Conservation (phyloP, 2,797 vertebrate species). For the Tachyglossus aculeatus region DNA sequence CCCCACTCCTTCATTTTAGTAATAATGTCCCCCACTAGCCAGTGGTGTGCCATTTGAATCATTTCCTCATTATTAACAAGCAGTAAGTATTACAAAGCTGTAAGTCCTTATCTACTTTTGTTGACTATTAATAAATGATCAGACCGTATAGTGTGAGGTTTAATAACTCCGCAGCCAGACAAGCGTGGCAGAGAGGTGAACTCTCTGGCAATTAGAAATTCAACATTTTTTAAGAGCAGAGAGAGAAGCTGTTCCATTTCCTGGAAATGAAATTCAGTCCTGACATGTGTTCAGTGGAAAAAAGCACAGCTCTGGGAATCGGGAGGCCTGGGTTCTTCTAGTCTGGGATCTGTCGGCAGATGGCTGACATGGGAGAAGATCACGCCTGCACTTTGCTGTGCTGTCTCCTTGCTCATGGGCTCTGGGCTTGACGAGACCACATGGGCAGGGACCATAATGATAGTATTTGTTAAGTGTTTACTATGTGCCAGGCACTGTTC, state of each 20-base stretch:
- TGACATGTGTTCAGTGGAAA: too few relatives aligned
- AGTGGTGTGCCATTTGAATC: slow-evolving; percentile 20
- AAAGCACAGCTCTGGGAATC: too few relatives aligned
- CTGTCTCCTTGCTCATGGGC: too few relatives aligned
- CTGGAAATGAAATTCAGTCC: slow-evolving; percentile 38
- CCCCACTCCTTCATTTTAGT: too few relatives aligned
- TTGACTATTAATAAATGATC: slow-evolving; percentile 66
- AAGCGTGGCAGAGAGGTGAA: slow-evolving; percentile 55
- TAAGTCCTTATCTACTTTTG: slow-evolving; percentile 60
- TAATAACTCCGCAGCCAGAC: slow-evolving; percentile 60
- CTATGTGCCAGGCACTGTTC: too few relatives aligned
- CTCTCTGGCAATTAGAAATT: slow-evolving; percentile 56
- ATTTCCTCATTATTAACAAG: slow-evolving; percentile 27
- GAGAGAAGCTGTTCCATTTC: slow-evolving; percentile 27
- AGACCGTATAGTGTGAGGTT: slow-evolving; percentile 58
- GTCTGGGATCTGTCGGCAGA: too few relatives aligned
- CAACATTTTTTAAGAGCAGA: slow-evolving; percentile 6
- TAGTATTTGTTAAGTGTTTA: too few relatives aligned
- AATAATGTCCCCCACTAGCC: background rate
- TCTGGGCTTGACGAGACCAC: too few relatives aligned
- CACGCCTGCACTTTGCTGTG: too few relatives aligned
- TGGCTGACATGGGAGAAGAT: too few relatives aligned
- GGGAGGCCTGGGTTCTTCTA: too few relatives aligned
- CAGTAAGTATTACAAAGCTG: slow-evolving; percentile 26
- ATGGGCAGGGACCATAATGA: too few relatives aligned